A percentile compares a stretch with the other conserved stretches of the same genome.
Evolutionary conservation across 2,113 vertebrate genomes (phyloP).

Genomic region (Noctilio leporinus): DNA sequence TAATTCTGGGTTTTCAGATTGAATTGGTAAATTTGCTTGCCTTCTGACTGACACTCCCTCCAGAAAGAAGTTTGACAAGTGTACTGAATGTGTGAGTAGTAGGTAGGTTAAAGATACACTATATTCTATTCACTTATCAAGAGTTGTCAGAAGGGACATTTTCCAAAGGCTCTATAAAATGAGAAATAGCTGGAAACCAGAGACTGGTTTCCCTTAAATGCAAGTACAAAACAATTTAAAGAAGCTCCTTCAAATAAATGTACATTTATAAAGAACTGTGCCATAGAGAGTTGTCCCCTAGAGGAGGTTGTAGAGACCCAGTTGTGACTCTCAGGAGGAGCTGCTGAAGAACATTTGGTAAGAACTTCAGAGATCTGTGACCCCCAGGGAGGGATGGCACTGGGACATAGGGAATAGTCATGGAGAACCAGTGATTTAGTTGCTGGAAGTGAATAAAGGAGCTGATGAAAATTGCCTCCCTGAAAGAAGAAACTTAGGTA

Average conservation of each 20-base stretch:
- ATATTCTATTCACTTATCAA: neutral
- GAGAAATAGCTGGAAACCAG: neutral
- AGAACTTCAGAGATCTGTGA: neutral
- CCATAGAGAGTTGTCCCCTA: neutral
- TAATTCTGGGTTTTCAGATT: neutral
- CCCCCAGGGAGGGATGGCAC: neutral
- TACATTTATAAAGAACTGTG: neutral
- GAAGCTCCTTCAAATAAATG: neutral
- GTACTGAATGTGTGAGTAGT: neutral
- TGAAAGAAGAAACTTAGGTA: neutral
- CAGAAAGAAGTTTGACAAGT: neutral
- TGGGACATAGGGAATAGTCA: neutral
- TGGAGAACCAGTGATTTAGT: neutral
- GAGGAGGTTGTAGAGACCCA: neutral
- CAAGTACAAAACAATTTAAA: neutral
- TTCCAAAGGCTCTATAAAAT: neutral
- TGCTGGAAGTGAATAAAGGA: neutral
- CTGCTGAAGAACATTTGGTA: neutral
- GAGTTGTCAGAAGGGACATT: neutral
- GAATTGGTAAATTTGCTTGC: neutral
- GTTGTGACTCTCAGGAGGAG: neutral
- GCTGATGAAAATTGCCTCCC: neutral
- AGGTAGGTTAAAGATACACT: neutral
- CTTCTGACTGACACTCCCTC: neutral
- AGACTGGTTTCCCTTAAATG: neutral